These are phyloP conservation scores for Pelagia noctiluca DNA, from an alignment of 30 jellyfish, hydroid and myxozoan genomes.

Conservation along the genomic window DNA sequence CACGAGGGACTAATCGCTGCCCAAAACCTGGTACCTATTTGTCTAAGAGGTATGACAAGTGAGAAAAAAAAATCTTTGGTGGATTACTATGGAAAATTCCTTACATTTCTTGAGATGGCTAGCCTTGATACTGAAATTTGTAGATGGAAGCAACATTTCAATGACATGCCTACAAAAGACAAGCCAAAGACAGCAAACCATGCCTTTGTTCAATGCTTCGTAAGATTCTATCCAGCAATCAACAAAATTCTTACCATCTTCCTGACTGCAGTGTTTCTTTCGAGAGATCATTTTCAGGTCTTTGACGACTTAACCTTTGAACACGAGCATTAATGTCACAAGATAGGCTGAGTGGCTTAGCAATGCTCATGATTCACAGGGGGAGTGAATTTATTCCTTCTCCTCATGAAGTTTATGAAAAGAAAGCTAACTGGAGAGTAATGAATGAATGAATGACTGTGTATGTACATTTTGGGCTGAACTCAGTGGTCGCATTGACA, in stretches of 20 bases:
- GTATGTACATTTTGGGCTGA: constrained; percentile 30
- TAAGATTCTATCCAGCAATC: constrained; percentile 49
- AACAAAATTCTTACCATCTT: constrained; percentile 35
- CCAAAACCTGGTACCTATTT: constrained; percentile 43
- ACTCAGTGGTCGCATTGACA: constrained; percentile 20
- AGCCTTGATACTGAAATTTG: constrained; percentile 52
- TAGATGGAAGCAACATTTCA: constrained; percentile 43
- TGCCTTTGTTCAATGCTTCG: constrained; percentile 47
- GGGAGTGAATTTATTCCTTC: constrained; percentile 49
- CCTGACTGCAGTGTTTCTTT: constrained; percentile 47
- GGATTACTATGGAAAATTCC: constrained; percentile 53
- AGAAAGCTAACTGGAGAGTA: constrained; percentile 44
- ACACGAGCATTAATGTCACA: constrained; percentile 49
- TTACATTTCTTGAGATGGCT: constrained; percentile 40
- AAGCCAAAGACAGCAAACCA: constrained; percentile 52
- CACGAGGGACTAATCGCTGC: constrained; percentile 62
- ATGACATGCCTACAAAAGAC: constrained; percentile 31
- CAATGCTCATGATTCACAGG: constrained; percentile 46
- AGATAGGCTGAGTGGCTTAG: constrained; percentile 57
- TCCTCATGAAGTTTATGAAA: constrained; percentile 45
- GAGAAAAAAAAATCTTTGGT: constrained; percentile 37
- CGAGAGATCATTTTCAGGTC: constrained; percentile 44
- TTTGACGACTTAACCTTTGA: constrained; percentile 46
- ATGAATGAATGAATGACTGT: constrained; percentile 38
- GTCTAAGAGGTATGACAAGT: constrained; percentile 44